Conservation (phyloP, 2,888 invertebrate species). For the Dryocosmus kuriphilus region DNA sequence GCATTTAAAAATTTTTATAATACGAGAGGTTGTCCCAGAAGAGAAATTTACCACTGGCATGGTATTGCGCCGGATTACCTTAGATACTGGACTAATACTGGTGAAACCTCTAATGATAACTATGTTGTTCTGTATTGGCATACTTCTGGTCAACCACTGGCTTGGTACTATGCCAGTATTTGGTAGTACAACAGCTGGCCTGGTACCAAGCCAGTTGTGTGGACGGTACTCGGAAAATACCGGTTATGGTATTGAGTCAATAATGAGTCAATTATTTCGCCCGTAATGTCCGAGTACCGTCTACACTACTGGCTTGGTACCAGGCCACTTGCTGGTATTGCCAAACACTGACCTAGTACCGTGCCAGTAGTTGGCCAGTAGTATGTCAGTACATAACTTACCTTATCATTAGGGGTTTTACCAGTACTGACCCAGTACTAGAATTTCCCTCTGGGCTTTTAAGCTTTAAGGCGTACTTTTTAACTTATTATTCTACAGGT, state of each 20-base stretch:
- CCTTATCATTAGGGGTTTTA: too few species aligned
- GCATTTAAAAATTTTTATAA: too few species aligned
- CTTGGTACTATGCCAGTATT: conserved; percentile 3
- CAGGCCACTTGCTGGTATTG: neutral
- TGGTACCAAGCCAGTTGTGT: neutral
- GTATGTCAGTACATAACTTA: too few species aligned
- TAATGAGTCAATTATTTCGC: neutral
- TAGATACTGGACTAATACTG: neutral
- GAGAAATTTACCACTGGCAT: neutral
- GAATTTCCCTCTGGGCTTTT: too few species aligned
- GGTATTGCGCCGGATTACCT: neutral
- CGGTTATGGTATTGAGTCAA: neutral
- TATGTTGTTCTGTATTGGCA: neutral
- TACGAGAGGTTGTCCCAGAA: neutral
- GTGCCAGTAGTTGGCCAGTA: too few species aligned
- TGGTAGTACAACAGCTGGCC: neutral
- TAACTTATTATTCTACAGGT: too few species aligned
- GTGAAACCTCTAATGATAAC: neutral
- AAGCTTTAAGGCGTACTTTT: too few species aligned
- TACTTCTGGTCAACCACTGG: conserved; percentile 3
- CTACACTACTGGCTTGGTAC: neutral
- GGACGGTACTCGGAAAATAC: neutral
- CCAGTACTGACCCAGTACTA: too few species aligned
- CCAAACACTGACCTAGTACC: too few species aligned
- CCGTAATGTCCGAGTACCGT: neutral